A percentile compares a stretch with the other conserved stretches of the same genome.
Evolutionary conservation across 2,888 invertebrate species (phyloP).

Genomic region (Himalopsyche tibetana): DNA sequence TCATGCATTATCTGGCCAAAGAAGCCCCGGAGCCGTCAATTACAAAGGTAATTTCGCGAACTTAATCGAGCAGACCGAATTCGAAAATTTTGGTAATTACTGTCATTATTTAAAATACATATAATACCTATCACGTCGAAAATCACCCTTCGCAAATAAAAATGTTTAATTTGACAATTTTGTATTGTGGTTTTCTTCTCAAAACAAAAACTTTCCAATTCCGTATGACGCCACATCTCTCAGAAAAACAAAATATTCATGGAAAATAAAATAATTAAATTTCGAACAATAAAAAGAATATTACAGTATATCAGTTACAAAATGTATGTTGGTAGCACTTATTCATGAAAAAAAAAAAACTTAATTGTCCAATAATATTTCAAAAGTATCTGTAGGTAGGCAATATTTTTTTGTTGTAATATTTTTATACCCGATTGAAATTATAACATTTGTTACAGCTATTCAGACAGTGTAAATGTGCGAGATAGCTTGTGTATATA

Average conservation of each 20-base stretch:
- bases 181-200: not conserved
- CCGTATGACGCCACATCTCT: not conserved
- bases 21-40: constrained; percentile 84
- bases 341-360: no score
- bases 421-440: no score
- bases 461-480: no score
- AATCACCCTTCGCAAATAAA: not conserved
- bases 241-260: not conserved
- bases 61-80: constrained; percentile 23
- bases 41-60: constrained; percentile 79
- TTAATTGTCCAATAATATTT: no score
- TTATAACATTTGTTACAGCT: no score
- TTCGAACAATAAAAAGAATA: not conserved
- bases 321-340: no score
- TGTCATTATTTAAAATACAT: not conserved
- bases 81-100: constrained; percentile 50
- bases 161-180: not conserved
- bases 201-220: not conserved
- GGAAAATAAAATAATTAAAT: not conserved
- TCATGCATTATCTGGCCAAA: constrained; percentile 82
- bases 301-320: no score
- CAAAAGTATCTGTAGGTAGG: no score
- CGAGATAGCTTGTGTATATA: no score
- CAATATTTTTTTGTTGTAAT: no score
- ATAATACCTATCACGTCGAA: not conserved